These are phyloP conservation scores for Beaufortia kweichowensis DNA, from an alignment of 2,113 vertebrate species.

Conservation along the genomic window DNA sequence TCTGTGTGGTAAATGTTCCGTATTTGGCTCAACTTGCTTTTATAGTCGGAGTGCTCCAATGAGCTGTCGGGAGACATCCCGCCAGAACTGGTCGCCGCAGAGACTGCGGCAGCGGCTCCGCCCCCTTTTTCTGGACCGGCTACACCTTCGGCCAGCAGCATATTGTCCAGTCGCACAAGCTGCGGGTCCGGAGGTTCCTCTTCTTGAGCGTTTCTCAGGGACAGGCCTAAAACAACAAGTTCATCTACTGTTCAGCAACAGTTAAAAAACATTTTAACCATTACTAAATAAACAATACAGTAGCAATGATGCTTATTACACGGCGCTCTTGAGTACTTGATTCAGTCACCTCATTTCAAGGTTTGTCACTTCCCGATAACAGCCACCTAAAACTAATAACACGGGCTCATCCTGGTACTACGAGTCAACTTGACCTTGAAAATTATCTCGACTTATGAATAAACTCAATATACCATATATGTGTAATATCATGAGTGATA, in stretches of 20 bases:
- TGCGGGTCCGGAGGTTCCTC: constrained; percentile 90
- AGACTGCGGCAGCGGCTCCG: constrained; percentile 83
- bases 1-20: constrained; percentile 92
- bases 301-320: no score
- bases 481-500: no score
- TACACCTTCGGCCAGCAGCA: constrained; percentile 90
- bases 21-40: constrained; percentile 92
- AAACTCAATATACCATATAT: no score
- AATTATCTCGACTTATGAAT: no score
- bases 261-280: no score
- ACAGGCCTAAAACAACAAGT: constrained; percentile 75
- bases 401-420: no score
- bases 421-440: no score
- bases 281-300: no score
- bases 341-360: no score
- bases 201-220: constrained; percentile 86
- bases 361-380: no score
- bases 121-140: constrained; percentile 89
- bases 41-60: constrained; percentile 91
- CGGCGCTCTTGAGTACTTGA: no score
- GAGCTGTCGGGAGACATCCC: constrained; percentile 89
- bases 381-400: no score
- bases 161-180: constrained; percentile 90
- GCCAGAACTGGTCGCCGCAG: constrained; percentile 85
- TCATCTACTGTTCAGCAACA: neutral